phyloP scores from a whole-genome alignment of 2,113 vertebrate genomes.

The Patagioenas fasciata region DNA sequence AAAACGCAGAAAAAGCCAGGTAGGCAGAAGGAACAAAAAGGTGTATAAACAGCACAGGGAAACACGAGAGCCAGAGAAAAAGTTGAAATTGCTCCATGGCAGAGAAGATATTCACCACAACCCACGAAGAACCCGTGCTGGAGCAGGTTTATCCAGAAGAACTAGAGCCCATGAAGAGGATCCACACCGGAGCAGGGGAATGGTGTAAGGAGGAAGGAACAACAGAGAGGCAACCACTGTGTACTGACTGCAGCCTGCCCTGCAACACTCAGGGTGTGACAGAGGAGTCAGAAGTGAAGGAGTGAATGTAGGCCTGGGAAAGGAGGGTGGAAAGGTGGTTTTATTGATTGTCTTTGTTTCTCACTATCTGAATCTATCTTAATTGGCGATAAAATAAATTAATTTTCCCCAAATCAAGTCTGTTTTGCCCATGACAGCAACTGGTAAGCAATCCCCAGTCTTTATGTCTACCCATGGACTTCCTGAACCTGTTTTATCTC shows the following conservation, averaged over 20 bases:
- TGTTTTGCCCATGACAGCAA: not conserved
- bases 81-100: not conserved
- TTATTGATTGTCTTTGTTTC: not conserved
- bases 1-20: not conserved
- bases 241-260: not conserved
- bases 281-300: not conserved
- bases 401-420: not conserved
- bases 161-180: not conserved
- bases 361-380: not conserved
- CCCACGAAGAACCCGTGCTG: not conserved
- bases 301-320: not conserved
- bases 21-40: not conserved
- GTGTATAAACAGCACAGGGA: not conserved
- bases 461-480: not conserved
- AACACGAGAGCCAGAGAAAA: not conserved
- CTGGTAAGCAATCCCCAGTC: not conserved
- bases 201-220: not conserved
- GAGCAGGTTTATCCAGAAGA: not conserved
- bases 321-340: not conserved
- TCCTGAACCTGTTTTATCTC: not conserved
- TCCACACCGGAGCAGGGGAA: rapidly evolving
- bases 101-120: not conserved
- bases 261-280: rapidly evolving
- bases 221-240: not conserved
- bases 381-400: not conserved